These are phyloP conservation scores for Drosophila vallismaia DNA, from an alignment of 2,888 invertebrate species.

Conservation along the genomic window DNA sequence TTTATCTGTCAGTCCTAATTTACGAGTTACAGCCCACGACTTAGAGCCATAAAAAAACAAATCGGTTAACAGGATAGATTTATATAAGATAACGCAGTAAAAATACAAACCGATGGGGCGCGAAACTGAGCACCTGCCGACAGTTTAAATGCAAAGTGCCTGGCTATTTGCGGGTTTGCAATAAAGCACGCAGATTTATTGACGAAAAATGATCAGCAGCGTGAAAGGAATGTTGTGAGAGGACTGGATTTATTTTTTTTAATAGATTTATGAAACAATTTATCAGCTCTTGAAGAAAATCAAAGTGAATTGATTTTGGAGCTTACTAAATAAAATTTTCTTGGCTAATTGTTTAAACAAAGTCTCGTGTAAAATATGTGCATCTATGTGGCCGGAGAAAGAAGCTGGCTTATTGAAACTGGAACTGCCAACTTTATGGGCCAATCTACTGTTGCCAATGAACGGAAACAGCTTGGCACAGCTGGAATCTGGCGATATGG, in stretches of 20 bases:
- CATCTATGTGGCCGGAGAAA: constrained; percentile 1
- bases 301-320: background rate
- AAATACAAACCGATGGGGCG: constrained; percentile 1
- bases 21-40: constrained; percentile 35
- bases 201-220: background rate
- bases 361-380: background rate
- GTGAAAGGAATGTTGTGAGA: background rate
- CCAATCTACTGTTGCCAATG: constrained; percentile 44
- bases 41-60: constrained; percentile 23
- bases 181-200: constrained; percentile 22
- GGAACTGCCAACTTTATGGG: constrained; percentile 35
- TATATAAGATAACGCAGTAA: constrained; percentile 32
- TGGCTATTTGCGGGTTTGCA: constrained; percentile 19
- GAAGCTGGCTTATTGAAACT: constrained; percentile 19
- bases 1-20: constrained; percentile 33
- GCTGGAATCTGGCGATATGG: constrained; percentile 44
- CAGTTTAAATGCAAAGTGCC: constrained; percentile 19
- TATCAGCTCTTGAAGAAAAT: background rate
- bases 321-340: background rate
- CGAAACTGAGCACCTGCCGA: constrained; percentile 22
- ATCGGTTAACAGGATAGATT: constrained; percentile 35
- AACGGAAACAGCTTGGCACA: constrained; percentile 60
- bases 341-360: background rate
- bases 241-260: background rate
- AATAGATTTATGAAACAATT: background rate